These are phyloP conservation scores for Alethe castanea DNA, from an alignment of 2,113 vertebrate species.

Conservation along the genomic window DNA sequence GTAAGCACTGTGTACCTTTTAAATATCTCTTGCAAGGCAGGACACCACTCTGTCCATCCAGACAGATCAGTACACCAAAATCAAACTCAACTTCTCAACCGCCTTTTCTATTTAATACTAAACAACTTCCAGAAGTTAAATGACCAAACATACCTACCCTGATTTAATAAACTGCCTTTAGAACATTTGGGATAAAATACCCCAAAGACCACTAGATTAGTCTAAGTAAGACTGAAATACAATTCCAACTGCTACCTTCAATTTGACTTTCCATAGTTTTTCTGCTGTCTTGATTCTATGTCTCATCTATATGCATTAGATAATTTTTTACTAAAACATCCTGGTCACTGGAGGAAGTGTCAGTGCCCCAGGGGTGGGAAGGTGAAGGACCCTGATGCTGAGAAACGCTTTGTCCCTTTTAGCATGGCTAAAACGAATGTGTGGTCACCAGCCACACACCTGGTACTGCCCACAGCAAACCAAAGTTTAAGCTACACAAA, in stretches of 20 bases:
- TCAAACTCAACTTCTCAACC: background rate
- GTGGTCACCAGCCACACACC: background rate
- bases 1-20: slow-evolving; percentile 87
- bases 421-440: accelerated
- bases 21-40: slow-evolving; percentile 76
- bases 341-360: background rate
- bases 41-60: slow-evolving; percentile 74
- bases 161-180: background rate
- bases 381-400: background rate
- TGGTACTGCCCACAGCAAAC: background rate
- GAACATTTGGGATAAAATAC: accelerated
- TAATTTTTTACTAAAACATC: background rate
- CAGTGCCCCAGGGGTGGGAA: background rate
- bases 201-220: background rate
- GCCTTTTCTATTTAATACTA: background rate
- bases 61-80: slow-evolving; percentile 25
- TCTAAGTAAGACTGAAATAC: background rate
- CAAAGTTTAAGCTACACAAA: background rate
- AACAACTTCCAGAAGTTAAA: background rate
- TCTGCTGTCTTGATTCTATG: background rate
- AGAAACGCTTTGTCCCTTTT: background rate
- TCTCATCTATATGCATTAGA: too few species aligned
- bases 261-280: background rate
- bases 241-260: background rate
- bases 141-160: background rate